phyloP scores from a whole-genome alignment of 2,113 vertebrate genomes.

The Formicarius rufipectus region DNA sequence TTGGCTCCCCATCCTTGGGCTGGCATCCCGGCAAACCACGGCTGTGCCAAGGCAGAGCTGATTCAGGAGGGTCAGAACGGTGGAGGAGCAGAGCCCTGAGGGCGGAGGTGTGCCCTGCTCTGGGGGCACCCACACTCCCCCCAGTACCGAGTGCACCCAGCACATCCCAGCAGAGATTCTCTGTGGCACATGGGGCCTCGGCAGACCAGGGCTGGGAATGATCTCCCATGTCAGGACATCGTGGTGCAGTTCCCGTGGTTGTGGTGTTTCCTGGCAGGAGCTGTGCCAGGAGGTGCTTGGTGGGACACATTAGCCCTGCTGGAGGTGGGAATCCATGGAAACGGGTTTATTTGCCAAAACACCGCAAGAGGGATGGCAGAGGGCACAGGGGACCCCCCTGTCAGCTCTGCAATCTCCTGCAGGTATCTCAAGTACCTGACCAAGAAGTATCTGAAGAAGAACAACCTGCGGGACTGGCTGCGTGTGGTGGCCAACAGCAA shows the following conservation, averaged over 20 bases:
- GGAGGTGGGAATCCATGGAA: rapidly evolving
- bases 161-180: not conserved
- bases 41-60: rapidly evolving
- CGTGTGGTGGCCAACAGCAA: constrained; percentile 92
- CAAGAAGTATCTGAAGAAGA: constrained; percentile 98
- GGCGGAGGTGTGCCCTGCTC: not conserved
- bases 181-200: rapidly evolving
- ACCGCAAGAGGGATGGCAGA: rapidly evolving
- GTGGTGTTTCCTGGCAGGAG: not conserved
- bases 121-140: rapidly evolving
- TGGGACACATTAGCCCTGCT: rapidly evolving
- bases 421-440: constrained; percentile 98
- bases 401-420: not conserved
- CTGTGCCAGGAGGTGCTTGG: rapidly evolving
- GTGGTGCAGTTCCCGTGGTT: rapidly evolving
- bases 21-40: rapidly evolving
- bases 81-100: not conserved
- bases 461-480: constrained; percentile 96
- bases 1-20: not conserved
- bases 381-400: not conserved
- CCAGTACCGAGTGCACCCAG: rapidly evolving
- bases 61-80: rapidly evolving
- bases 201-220: rapidly evolving
- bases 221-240: too few relatives aligned
- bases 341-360: not conserved